These are phyloP conservation scores for Sterrhoptilus dennistouni DNA, from an alignment of 2,113 vertebrate genomes.

Conservation along the genomic window DNA sequence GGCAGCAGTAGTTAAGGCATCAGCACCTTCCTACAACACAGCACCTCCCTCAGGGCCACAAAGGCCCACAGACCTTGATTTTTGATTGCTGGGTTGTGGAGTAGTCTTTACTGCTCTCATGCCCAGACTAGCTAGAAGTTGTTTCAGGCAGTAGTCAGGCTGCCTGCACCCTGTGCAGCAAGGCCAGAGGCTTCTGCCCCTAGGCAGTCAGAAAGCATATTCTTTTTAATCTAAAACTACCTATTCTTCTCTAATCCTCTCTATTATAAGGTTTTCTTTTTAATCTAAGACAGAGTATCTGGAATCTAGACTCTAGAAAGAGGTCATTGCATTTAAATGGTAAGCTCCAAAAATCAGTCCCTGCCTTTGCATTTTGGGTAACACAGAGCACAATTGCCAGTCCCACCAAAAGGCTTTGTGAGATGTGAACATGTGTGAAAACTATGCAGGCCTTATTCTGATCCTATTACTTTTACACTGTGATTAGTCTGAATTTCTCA, in stretches of 20 bases:
- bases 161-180: neutral
- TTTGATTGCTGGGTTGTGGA: neutral
- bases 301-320: neutral
- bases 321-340: neutral
- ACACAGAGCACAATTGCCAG: neutral
- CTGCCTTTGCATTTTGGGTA: neutral
- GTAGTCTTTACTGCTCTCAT: neutral
- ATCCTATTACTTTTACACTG: neutral
- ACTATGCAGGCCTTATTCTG: neutral
- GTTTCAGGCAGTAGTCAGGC: neutral
- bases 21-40: neutral
- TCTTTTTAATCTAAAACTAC: neutral
- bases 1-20: neutral
- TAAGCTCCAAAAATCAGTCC: neutral
- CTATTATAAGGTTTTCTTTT: neutral
- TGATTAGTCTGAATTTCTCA: neutral
- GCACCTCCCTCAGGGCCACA: neutral
- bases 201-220: neutral
- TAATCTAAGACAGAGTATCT: neutral
- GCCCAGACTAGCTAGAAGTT: neutral
- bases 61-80: neutral
- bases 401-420: neutral
- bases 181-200: neutral
- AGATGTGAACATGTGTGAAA: neutral
- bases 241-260: neutral